These are phyloP conservation scores for Phocoena phocoena DNA, from an alignment of 2,113 vertebrate species.

Conservation along the genomic window DNA sequence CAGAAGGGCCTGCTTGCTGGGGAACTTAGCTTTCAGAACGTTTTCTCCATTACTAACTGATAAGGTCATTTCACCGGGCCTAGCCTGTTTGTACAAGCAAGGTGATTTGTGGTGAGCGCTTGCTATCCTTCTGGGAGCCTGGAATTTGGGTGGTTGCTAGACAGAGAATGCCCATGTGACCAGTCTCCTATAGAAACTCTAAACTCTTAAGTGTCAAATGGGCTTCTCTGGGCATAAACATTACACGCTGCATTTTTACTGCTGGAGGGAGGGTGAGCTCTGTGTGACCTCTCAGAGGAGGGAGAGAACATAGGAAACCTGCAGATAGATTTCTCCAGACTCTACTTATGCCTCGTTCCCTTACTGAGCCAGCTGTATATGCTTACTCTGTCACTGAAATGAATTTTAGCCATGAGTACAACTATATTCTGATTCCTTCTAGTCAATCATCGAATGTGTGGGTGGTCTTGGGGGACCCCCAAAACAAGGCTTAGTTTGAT, in stretches of 20 bases:
- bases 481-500: neutral
- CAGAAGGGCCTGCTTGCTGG: neutral
- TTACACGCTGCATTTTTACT: neutral
- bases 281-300: neutral
- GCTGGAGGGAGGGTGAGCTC: neutral
- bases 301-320: neutral
- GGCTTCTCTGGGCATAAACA: neutral
- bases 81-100: neutral
- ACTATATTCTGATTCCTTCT: slow-evolving; percentile 7
- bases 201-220: neutral
- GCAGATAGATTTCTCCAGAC: neutral
- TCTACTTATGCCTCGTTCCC: neutral
- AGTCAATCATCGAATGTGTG: neutral
- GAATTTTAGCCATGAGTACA: neutral
- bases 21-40: neutral
- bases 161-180: neutral
- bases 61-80: neutral
- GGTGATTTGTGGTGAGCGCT: neutral
- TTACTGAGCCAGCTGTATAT: neutral
- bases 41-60: neutral
- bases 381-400: neutral
- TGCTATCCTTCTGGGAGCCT: neutral
- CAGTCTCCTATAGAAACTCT: neutral
- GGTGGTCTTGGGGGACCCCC: neutral
- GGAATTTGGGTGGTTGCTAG: neutral